Evolutionary conservation across 2,113 vertebrate genomes (phyloP), one percentile per base, ranked within the genome.

Genomic region (Cochlearius cochlearius): DNA sequence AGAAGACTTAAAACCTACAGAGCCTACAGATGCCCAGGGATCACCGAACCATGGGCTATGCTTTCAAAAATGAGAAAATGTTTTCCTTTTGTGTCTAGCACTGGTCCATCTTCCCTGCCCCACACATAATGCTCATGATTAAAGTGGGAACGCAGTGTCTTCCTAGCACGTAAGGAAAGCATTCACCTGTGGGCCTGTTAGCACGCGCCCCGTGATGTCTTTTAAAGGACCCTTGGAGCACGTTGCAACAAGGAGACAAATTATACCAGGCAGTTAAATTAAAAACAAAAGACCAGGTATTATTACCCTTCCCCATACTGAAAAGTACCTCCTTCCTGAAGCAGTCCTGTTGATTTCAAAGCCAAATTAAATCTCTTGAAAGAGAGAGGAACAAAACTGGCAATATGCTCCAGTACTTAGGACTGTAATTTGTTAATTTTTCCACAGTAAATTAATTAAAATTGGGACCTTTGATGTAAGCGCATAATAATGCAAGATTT

Each of bases 81-180:
- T 12, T 79, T 78, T 56, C 45, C 47, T 59, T 79, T 50, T 3
- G 1, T 77, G 43, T 22, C 45, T 78, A 16, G 12, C 45, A 30
- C 21, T 21, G 17, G 56, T 79, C 41, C 12, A 12, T 67, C 52
- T 87, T 50, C 52, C 52, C 60, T 66, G 39, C 19, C 19, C 49
- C 1, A 0, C 0, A 1, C 10, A 5, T 36, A 15, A n/a, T 4
- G 38, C 6, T 59, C 27, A 11, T 9, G 21, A 8, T 15, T 41
- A 5, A 50, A 55, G 25, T 25, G n/a, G 47, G 64, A 73, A 7
- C 41, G 27, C n/a, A 62, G 34, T 30, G 15, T 36, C 39, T 69
- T 45, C 66, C n/a, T 21, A 8, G 45, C 29, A 68, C 1, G 3
- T 62, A 58, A 84, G 60, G 34, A 55, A 79, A 34, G 38, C 25